Conservation (phyloP, 2,113 vertebrate genomes). For the Osmerus eperlanus region DNA sequence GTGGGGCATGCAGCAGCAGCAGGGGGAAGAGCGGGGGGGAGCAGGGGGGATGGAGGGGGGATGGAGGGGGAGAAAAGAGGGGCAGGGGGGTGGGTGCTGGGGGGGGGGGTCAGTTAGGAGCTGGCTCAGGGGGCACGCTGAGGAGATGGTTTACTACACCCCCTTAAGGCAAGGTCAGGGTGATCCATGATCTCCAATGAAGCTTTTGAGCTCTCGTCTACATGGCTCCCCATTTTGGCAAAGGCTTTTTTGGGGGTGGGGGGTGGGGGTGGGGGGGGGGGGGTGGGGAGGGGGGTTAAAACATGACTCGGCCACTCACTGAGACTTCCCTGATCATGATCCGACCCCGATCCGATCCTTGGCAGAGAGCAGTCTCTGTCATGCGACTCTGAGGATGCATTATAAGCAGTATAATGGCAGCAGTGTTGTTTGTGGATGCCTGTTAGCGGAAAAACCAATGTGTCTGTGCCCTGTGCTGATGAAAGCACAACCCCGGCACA, state of each 20-base stretch:
- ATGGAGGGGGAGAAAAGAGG: constrained; percentile 6
- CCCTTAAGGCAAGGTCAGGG: background rate
- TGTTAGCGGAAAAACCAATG: constrained; percentile 58
- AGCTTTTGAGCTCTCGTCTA: too few relatives aligned
- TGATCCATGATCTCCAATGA: background rate
- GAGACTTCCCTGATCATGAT: constrained; percentile 37
- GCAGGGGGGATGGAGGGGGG: background rate
- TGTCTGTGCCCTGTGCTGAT: constrained; percentile 60
- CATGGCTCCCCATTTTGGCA: background rate
- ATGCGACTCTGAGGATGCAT: constrained; percentile 51
- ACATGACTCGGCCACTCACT: too few relatives aligned
- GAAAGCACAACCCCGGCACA: constrained; percentile 69
- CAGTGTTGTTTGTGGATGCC: constrained; percentile 67
- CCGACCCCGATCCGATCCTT: constrained; percentile 26
- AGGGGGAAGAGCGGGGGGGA: constrained; percentile 44
- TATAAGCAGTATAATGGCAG: constrained; percentile 58
- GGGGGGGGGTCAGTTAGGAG: background rate
- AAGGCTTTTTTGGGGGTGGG: background rate
- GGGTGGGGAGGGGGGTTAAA: too few relatives aligned
- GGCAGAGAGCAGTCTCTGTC: constrained; percentile 62
- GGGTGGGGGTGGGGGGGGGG: background rate
- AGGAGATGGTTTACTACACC: too few relatives aligned
- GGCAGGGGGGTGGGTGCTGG: background rate
- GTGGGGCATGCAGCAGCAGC: constrained; percentile 48
- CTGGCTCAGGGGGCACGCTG: too few relatives aligned